Evolutionary conservation across 1,140 invertebrate species (phyloP).

Genomic region (Sitobion miscanthi): DNA sequence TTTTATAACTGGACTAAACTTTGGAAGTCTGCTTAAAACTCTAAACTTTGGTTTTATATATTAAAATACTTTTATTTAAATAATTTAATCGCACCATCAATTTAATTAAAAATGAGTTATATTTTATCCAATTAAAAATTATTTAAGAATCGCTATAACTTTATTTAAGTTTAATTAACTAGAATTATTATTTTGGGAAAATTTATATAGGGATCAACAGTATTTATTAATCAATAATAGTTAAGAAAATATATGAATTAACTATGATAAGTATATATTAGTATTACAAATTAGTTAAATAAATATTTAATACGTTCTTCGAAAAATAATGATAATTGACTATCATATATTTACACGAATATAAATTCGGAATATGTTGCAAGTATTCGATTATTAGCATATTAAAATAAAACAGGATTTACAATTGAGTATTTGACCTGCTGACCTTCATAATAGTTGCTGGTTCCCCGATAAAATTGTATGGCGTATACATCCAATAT

Average conservation of each 20-base stretch:
- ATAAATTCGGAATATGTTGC: not conserved
- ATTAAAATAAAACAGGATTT: not conserved
- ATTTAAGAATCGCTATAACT: not conserved
- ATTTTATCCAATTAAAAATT: not conserved
- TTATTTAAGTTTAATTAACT: not conserved
- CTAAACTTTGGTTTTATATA: not conserved
- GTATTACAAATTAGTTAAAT: not conserved
- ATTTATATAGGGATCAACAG: not conserved
- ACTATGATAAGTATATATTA: not conserved
- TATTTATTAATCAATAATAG: not conserved
- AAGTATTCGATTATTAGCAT: too few species aligned
- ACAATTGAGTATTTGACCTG: not conserved
- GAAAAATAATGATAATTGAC: not conserved
- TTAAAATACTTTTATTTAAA: constrained; percentile 29
- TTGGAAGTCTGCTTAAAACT: not conserved
- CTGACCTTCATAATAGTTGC: not conserved
- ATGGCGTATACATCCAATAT: not conserved
- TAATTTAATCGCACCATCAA: not conserved
- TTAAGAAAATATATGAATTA: not conserved
- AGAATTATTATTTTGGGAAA: not conserved
- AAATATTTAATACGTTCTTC: not conserved
- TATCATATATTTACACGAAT: not conserved
- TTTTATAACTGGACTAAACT: not conserved
- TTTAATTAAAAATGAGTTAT: constrained; percentile 4
- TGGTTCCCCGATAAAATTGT: not conserved